Evolutionary conservation across 2,888 invertebrate species (phyloP).

Genomic region (Girardia tigrina): DNA sequence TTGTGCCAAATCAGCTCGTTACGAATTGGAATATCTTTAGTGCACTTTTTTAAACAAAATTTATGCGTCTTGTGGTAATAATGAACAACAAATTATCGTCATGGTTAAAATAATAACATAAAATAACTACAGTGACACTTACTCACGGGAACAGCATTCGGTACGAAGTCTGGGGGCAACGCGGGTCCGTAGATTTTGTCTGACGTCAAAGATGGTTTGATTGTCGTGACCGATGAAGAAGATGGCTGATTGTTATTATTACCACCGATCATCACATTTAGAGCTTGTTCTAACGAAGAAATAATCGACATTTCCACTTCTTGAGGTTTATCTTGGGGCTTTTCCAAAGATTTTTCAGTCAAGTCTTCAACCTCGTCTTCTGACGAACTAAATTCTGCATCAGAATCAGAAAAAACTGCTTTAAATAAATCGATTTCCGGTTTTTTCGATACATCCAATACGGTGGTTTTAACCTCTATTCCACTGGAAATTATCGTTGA

Average conservation of each 20-base stretch:
- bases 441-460: not conserved
- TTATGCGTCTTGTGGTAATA: no score
- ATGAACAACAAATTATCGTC: no score
- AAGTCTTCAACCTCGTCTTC: not conserved
- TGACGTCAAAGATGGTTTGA: not conserved
- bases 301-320: not conserved
- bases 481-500: not conserved
- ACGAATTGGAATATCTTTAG: no score
- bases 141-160: not conserved
- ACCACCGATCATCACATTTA: not conserved
- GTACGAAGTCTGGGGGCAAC: not conserved
- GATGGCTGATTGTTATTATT: not conserved
- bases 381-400: not conserved
- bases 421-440: constrained; percentile 26
- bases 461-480: not conserved
- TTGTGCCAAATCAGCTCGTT: no score
- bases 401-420: constrained; percentile 27
- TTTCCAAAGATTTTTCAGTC: no score
- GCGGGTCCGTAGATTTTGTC: not conserved
- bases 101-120: no score
- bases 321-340: no score
- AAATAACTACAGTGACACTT: no score
- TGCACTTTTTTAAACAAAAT: no score
- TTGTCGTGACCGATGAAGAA: not conserved
- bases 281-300: constrained; percentile 8